These are phyloP conservation scores for Ascaphus truei DNA, from an alignment of 2,113 vertebrate species.

Conservation along the genomic window DNA sequence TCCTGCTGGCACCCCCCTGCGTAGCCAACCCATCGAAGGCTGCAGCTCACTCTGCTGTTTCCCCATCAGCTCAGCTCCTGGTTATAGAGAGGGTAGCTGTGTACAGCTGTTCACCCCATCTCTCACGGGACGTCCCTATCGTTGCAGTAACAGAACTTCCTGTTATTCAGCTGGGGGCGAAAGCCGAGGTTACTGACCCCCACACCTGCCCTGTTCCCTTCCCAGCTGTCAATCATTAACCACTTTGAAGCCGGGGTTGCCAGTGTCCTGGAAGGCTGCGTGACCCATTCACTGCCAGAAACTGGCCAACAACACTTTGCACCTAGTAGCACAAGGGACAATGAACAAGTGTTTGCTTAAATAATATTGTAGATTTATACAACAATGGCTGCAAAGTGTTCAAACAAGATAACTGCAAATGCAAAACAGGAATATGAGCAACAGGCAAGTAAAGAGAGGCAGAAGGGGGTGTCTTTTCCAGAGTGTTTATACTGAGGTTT, in stretches of 20 bases:
- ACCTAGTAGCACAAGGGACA: background rate
- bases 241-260: background rate
- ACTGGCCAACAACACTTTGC: background rate
- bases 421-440: background rate
- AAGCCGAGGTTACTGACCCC: background rate
- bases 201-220: conserved; percentile 16
- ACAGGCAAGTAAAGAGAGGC: background rate
- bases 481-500: too few species aligned
- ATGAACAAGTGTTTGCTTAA: background rate
- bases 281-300: too few species aligned
- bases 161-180: conserved; percentile 6
- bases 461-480: too few species aligned
- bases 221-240: background rate
- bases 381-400: background rate
- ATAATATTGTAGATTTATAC: background rate
- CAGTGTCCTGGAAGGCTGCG: background rate
- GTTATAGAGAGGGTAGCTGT: background rate
- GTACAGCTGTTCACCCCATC: background rate
- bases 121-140: conserved; percentile 1
- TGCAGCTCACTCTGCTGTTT: too few species aligned
- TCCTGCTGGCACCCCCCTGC: too few species aligned
- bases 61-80: too few species aligned
- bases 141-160: conserved; percentile 2
- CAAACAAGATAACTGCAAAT: background rate
- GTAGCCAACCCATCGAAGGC: too few species aligned